Evolutionary conservation across 2,888 invertebrate species (phyloP).

Genomic region (Agapetus fuscipes): DNA sequence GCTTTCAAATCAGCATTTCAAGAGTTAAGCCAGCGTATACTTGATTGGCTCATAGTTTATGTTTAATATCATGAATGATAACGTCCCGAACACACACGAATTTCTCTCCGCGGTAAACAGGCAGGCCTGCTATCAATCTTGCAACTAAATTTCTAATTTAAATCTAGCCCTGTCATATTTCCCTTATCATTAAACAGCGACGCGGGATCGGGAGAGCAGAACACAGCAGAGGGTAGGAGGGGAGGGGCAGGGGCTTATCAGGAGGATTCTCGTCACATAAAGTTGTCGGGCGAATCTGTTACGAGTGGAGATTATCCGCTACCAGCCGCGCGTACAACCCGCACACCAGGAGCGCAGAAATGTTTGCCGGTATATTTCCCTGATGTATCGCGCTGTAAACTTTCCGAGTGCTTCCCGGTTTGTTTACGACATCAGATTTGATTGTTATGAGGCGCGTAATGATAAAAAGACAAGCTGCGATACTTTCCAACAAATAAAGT

Average conservation of each 20-base stretch:
- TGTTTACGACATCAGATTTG: background rate
- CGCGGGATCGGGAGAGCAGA: conserved; percentile 10
- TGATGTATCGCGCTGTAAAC: conserved; percentile 2
- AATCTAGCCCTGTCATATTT: conserved; percentile 16
- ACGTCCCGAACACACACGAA: too few species aligned
- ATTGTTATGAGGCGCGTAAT: too few species aligned
- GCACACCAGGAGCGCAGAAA: background rate
- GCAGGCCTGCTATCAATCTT: conserved; percentile 13
- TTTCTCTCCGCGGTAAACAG: too few species aligned
- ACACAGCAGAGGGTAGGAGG: conserved; percentile 7
- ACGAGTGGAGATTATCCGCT: conserved; percentile 16
- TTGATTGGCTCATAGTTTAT: too few species aligned
- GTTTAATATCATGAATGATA: too few species aligned
- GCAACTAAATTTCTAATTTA: conserved; percentile 14
- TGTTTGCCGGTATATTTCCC: background rate
- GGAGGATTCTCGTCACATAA: conserved; percentile 19
- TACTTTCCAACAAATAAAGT: too few species aligned
- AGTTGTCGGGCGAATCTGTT: conserved; percentile 19
- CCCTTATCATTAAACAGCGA: conserved; percentile 14
- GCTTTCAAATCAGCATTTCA: too few species aligned
- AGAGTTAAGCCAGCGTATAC: too few species aligned
- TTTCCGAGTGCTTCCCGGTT: too few species aligned
- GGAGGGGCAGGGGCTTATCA: too few species aligned
- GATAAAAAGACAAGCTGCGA: too few species aligned
- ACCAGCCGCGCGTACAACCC: conserved; percentile 7